Percentiles rank a stretch among this genome's conserved stretches.
These are phyloP conservation scores for Aspiorhynchus laticeps DNA, from an alignment of 2,113 vertebrate species.

Conservation along the genomic window DNA sequence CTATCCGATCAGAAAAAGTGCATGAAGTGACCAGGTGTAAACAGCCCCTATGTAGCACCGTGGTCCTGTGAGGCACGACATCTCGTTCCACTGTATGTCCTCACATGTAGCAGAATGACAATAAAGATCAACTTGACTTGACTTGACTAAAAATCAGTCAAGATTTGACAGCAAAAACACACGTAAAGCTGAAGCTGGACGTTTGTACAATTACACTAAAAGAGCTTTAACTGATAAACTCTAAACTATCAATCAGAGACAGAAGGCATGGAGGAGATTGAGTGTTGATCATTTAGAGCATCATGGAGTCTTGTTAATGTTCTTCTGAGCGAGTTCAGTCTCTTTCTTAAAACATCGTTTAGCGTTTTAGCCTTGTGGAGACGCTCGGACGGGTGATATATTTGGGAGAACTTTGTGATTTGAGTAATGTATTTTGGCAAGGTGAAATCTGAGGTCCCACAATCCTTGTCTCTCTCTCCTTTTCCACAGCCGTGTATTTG, in stretches of 20 bases:
- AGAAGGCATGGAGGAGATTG: not conserved
- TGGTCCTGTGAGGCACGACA: no score
- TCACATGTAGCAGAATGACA: no score
- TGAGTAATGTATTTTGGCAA: slow-evolving; percentile 49
- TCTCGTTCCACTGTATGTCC: no score
- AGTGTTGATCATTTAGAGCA: not conserved
- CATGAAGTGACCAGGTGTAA: no score
- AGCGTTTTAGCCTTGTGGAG: slow-evolving; percentile 43
- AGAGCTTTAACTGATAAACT: not conserved
- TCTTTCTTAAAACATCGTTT: slow-evolving; percentile 24
- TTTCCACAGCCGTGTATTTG: slow-evolving; percentile 70
- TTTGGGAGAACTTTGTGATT: slow-evolving; percentile 49
- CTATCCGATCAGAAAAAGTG: no score
- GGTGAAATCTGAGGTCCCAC: slow-evolving; percentile 56
- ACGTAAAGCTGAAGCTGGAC: not conserved
- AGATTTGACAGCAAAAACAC: not conserved
- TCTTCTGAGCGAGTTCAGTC: not conserved
- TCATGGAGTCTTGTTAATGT: not conserved
- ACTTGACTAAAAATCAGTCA: not conserved
- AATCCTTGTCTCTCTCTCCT: slow-evolving; percentile 65
- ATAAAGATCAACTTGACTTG: no score
- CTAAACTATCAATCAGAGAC: not conserved
- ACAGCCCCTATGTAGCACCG: no score
- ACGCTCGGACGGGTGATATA: slow-evolving; percentile 42
- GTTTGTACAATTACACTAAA: not conserved